Conservation (phyloP, 2,113 vertebrate genomes). For the Telmatochromis brichardi region DNA sequence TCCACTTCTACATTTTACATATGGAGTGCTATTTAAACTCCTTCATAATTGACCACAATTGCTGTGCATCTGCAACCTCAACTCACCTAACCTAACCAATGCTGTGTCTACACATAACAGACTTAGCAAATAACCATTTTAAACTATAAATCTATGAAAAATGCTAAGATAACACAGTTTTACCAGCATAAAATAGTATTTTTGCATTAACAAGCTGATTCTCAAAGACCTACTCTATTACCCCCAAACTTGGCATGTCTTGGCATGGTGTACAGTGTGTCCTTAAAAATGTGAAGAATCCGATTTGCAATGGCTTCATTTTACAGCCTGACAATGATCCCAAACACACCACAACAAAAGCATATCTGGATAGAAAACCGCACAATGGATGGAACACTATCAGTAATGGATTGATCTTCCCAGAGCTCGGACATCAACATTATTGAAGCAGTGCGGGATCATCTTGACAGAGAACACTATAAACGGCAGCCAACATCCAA, state of each 20-base stretch:
- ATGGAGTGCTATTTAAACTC: neutral
- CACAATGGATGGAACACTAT: neutral
- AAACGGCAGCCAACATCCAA: neutral
- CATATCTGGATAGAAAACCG: neutral
- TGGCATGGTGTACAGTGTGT: neutral
- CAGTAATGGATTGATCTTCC: neutral
- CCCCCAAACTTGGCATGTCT: neutral
- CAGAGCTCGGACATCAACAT: neutral
- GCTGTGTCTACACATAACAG: neutral
- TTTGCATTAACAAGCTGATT: neutral
- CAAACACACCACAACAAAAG: neutral
- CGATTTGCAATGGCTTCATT: neutral
- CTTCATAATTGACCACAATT: neutral
- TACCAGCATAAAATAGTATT: neutral
- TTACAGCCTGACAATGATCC: neutral
- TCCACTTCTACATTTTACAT: neutral
- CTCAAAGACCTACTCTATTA: neutral
- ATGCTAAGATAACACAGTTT: neutral
- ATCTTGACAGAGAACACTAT: neutral
- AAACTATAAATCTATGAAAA: neutral
- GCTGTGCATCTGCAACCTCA: neutral
- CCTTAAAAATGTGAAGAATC: neutral
- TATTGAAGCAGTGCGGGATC: neutral
- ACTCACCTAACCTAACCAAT: neutral
- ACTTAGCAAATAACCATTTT: neutral